phyloP scores from a whole-genome alignment of 1,140 invertebrate species.

The Schlechtendalia chinensis region DNA sequence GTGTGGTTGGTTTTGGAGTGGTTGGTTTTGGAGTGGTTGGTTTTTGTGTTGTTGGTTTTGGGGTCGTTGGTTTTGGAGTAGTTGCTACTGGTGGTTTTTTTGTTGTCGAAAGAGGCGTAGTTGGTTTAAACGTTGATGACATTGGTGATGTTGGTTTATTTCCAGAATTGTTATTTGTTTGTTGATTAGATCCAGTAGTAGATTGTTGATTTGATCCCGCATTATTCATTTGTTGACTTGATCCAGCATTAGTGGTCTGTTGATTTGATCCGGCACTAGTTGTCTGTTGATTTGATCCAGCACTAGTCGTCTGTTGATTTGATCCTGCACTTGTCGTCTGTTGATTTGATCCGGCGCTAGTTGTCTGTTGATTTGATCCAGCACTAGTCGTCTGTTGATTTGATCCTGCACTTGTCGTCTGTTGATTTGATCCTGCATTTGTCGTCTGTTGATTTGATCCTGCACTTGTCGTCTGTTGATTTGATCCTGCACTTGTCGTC shows the following conservation, averaged over 20 bases:
- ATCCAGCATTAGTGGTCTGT: slow-evolving; percentile 17
- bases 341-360: not conserved
- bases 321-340: slow-evolving; percentile 17
- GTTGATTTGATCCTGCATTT: not conserved
- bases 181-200: slow-evolving; percentile 34
- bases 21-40: slow-evolving; percentile 1
- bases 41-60: not conserved
- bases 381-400: slow-evolving; percentile 20
- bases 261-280: slow-evolving; percentile 49
- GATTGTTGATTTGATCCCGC: slow-evolving; percentile 16
- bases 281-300: slow-evolving; percentile 51
- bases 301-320: slow-evolving; percentile 48
- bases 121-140: not conserved
- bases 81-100: slow-evolving; percentile 9
- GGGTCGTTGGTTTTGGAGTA: slow-evolving; percentile 1
- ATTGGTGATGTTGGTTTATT: no score
- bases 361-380: slow-evolving; percentile 7
- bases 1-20: not conserved
- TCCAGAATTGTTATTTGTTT: not conserved
- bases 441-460: not conserved
- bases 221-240: slow-evolving; percentile 19
- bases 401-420: not conserved
- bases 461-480: slow-evolving; percentile 1
- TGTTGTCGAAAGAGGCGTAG: slow-evolving; percentile 26
- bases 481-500: not conserved